phyloP scores from a whole-genome alignment of 2,113 vertebrate species.

The Apteryx owenii region DNA sequence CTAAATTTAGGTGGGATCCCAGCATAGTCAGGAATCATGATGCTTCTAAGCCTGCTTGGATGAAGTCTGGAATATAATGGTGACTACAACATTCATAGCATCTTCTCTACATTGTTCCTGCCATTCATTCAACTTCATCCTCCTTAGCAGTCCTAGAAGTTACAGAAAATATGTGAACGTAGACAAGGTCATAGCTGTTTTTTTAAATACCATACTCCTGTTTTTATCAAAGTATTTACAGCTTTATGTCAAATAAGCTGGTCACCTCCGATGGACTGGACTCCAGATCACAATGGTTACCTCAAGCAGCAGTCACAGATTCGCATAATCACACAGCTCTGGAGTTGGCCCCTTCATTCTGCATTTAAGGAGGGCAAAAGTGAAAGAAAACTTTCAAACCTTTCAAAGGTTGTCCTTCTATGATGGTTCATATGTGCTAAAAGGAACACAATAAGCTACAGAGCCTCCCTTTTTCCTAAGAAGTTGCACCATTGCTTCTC shows the following conservation, averaged over 20 bases:
- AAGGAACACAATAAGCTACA: neutral
- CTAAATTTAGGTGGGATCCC: neutral
- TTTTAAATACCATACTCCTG: neutral
- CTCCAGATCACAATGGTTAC: neutral
- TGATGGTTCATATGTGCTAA: neutral
- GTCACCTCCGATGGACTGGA: neutral
- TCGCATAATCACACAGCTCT: neutral
- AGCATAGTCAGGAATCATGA: rapidly evolving
- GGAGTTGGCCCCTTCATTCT: neutral
- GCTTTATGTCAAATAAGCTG: neutral
- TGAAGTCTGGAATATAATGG: neutral
- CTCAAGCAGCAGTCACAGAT: neutral
- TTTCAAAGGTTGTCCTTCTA: neutral
- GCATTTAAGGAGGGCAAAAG: neutral
- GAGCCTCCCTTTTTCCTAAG: neutral
- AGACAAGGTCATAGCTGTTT: neutral
- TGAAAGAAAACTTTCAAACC: neutral
- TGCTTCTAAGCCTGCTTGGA: neutral
- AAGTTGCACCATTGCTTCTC: neutral
- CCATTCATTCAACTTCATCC: neutral
- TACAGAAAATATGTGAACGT: neutral
- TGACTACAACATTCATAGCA: neutral
- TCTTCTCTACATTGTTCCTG: neutral
- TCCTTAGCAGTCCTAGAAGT: neutral
- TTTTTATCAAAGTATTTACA: neutral